Evolutionary conservation across 2,113 vertebrate genomes (phyloP).

Genomic region (Psittacula cyanocephala): DNA sequence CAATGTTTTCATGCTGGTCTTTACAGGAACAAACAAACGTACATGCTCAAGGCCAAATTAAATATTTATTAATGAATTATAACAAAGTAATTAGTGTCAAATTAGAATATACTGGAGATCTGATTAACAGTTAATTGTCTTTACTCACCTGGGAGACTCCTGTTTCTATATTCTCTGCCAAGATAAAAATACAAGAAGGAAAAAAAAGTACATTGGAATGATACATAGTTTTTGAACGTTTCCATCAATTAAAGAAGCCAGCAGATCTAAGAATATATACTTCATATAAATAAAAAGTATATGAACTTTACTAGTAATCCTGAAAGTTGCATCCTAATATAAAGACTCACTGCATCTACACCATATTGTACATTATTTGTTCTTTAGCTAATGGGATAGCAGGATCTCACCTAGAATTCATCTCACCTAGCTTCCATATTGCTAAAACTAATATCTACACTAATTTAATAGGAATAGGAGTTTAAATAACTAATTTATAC

Average conservation of each 20-base stretch:
- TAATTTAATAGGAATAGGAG: background rate
- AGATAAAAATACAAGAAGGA: background rate
- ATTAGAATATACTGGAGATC: conserved; percentile 51
- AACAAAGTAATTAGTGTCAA: conserved; percentile 48
- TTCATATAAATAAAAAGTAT: background rate
- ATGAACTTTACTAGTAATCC: background rate
- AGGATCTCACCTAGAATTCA: background rate
- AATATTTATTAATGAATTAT: conserved; percentile 65
- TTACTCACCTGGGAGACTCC: conserved; percentile 29
- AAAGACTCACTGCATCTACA: background rate
- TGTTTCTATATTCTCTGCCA: conserved; percentile 1
- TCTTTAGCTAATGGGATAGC: background rate
- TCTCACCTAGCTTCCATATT: background rate
- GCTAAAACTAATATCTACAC: background rate
- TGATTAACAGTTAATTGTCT: conserved; percentile 61
- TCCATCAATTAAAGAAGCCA: background rate
- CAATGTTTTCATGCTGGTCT: background rate
- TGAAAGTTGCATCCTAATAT: background rate
- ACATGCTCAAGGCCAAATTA: conserved; percentile 50
- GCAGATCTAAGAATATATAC: background rate
- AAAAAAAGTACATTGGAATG: background rate
- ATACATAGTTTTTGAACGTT: background rate
- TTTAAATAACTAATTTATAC: background rate
- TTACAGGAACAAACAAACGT: conserved; percentile 26
- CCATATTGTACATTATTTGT: background rate